A percentile compares a stretch with the other conserved stretches of the same genome.
These are phyloP conservation scores for Aphelinus certus DNA, from an alignment of 1,140 invertebrate species.

Conservation along the genomic window DNA sequence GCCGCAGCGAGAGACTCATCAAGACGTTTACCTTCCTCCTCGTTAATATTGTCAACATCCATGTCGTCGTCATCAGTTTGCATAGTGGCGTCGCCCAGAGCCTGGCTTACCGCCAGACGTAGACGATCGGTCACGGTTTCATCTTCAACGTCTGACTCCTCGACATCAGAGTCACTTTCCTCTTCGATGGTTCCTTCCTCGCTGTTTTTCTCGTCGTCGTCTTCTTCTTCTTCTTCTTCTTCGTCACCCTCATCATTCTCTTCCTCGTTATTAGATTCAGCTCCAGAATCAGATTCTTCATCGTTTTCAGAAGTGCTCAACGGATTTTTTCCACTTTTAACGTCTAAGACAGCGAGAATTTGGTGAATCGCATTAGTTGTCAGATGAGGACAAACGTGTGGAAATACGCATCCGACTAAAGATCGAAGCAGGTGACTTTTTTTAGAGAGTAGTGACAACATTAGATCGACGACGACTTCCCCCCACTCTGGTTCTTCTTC, in stretches of 20 bases:
- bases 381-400: constrained; percentile 75
- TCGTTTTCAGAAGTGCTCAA: constrained; percentile 60
- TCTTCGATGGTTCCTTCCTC: constrained; percentile 60
- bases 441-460: constrained; percentile 77
- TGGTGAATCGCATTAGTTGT: constrained; percentile 74
- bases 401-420: constrained; percentile 77
- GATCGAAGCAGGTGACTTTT: constrained; percentile 75
- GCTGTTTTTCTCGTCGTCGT: constrained; percentile 50
- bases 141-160: constrained; percentile 70
- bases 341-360: constrained; percentile 78
- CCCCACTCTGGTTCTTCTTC: constrained; percentile 77
- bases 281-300: constrained; percentile 56
- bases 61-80: constrained; percentile 75
- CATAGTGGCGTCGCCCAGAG: constrained; percentile 67
- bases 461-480: constrained; percentile 80
- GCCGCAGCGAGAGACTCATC: constrained; percentile 76
- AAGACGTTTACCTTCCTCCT: constrained; percentile 78
- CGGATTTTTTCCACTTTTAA: constrained; percentile 71
- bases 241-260: constrained; percentile 58
- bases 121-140: constrained; percentile 74
- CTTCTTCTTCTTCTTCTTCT: constrained; percentile 47
- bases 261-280: constrained; percentile 52
- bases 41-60: constrained; percentile 79
- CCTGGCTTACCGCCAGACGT: constrained; percentile 72
- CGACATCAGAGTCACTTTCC: constrained; percentile 55